Conservation (phyloP, 2,113 vertebrate genomes). For the Balaeniceps rex region DNA sequence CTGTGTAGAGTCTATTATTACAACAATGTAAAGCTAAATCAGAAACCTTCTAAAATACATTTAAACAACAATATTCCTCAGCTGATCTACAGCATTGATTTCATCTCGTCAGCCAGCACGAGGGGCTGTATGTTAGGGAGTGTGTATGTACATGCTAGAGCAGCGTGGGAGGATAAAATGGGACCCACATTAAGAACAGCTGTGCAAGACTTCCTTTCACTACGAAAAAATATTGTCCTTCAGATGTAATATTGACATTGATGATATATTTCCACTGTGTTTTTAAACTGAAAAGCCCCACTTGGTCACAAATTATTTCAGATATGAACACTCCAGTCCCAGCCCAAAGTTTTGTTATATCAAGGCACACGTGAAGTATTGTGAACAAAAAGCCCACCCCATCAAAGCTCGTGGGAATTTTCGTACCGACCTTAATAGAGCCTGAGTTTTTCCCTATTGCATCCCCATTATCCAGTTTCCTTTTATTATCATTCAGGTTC, state of each 20-base stretch:
- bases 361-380: neutral
- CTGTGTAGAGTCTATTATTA: neutral
- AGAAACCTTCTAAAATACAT: neutral
- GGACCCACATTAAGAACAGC: neutral
- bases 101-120: neutral
- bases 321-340: neutral
- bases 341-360: neutral
- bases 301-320: neutral
- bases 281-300: neutral
- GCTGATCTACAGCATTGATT: neutral
- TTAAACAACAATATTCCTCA: neutral
- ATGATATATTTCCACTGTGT: accelerated
- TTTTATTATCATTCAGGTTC: neutral
- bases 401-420: neutral
- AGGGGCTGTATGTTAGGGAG: neutral
- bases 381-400: neutral
- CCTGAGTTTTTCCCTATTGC: neutral
- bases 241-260: neutral
- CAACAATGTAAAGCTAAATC: neutral
- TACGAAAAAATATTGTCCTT: neutral
- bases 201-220: neutral
- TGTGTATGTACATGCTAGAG: neutral
- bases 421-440: neutral
- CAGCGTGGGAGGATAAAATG: neutral
- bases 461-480: neutral